Evolutionary conservation across 1,140 invertebrate genomes (phyloP).

Genomic region (Ditylenchus dipsaci): DNA sequence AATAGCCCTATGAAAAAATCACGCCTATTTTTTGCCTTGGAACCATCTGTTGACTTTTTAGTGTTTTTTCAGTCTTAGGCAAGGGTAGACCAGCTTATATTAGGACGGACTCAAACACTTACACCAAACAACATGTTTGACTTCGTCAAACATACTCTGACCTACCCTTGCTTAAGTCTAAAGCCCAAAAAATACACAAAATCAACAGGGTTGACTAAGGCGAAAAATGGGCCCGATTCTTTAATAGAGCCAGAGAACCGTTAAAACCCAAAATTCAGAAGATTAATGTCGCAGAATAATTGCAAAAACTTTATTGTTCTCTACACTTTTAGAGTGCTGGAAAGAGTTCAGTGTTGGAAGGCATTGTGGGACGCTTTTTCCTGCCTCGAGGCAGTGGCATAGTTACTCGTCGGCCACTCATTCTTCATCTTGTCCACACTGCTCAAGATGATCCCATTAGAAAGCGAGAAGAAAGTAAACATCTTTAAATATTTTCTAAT

Average conservation of each 20-base stretch:
- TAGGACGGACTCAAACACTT: not conserved
- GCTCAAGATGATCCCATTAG: conserved; percentile 63
- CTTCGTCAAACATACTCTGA: too few relatives aligned
- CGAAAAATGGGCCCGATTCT: too few relatives aligned
- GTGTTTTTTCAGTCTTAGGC: too few relatives aligned
- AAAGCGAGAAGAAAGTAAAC: not conserved
- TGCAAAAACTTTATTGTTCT: not conserved
- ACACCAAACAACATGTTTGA: not conserved
- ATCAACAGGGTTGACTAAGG: too few relatives aligned
- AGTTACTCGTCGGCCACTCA: conserved; percentile 85
- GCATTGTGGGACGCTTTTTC: conserved; percentile 90
- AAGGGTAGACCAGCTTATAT: too few relatives aligned
- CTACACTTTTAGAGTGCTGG: conserved; percentile 80
- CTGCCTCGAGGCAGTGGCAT: conserved; percentile 92
- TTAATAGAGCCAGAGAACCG: too few relatives aligned
- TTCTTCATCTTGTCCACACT: conserved; percentile 86
- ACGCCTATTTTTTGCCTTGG: too few relatives aligned
- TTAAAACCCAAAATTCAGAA: too few relatives aligned
- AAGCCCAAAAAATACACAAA: not conserved
- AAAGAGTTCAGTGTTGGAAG: conserved; percentile 97
- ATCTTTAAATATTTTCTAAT: too few relatives aligned
- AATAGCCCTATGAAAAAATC: too few relatives aligned
- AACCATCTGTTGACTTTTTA: too few relatives aligned
- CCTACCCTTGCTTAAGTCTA: not conserved
- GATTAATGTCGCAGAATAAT: not conserved